A percentile compares a stretch with the other conserved stretches of the same genome.
phyloP scores from a whole-genome alignment of 2,888 invertebrate species.

The Eristalis pertinax region DNA sequence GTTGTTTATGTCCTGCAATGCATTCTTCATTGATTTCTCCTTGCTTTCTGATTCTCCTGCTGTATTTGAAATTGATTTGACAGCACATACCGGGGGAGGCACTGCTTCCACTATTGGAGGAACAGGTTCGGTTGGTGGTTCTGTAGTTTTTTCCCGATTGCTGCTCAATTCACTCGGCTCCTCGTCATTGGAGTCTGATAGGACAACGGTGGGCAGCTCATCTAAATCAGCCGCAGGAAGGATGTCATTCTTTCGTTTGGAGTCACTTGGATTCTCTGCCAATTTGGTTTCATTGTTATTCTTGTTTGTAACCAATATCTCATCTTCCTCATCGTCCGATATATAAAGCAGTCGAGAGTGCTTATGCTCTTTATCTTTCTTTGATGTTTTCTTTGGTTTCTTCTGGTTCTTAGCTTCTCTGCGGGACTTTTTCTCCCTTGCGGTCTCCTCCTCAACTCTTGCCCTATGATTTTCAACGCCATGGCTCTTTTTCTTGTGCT shows the following conservation, averaged over 20 bases:
- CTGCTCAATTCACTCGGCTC: not conserved
- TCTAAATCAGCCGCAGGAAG: not conserved
- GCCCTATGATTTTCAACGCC: slow-evolving; percentile 21
- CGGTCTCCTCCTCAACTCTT: not conserved
- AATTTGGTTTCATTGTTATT: not conserved
- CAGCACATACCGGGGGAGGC: not conserved
- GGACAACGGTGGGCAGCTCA: slow-evolving; percentile 8
- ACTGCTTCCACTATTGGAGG: not conserved
- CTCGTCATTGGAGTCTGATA: slow-evolving; percentile 57
- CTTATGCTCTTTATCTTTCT: slow-evolving; percentile 18
- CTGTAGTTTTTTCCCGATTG: not conserved
- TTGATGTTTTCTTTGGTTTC: slow-evolving; percentile 20
- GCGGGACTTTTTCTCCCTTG: not conserved
- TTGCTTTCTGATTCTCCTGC: not conserved
- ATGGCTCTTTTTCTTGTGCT: slow-evolving; percentile 32
- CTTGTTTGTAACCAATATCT: not conserved
- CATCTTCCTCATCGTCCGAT: slow-evolving; percentile 51
- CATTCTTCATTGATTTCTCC: not conserved
- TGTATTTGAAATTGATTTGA: not conserved
- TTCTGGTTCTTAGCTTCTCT: not conserved
- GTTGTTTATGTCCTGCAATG: slow-evolving; percentile 20
- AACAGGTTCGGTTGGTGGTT: not conserved
- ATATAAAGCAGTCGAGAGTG: not conserved
- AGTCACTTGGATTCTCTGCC: not conserved
- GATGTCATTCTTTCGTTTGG: not conserved